Conservation (phyloP, 2,113 vertebrate species). For the Alosa alosa region DNA sequence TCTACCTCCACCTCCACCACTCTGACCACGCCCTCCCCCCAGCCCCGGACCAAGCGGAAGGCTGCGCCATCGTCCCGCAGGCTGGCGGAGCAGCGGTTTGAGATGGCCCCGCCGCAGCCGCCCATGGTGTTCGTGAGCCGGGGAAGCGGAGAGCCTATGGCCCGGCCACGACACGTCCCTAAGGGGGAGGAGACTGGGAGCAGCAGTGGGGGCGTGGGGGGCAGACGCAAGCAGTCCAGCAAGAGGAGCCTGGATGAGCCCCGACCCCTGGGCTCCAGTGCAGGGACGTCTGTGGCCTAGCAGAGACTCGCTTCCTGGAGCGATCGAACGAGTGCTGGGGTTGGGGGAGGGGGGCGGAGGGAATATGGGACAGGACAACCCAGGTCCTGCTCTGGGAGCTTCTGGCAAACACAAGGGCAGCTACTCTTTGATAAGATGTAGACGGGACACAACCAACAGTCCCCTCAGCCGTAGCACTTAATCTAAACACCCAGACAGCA, state of each 20-base stretch:
- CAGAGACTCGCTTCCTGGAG: neutral
- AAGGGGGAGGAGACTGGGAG: conserved; percentile 9
- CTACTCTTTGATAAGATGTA: neutral
- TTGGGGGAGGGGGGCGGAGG: no score
- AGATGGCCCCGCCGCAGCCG: conserved; percentile 65
- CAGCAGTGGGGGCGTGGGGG: neutral
- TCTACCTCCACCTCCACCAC: neutral
- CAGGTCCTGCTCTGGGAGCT: conserved; percentile 4
- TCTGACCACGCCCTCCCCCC: conserved; percentile 50
- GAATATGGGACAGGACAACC: neutral
- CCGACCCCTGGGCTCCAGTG: conserved; percentile 38
- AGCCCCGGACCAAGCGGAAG: conserved; percentile 70
- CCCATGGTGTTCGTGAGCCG: conserved; percentile 78
- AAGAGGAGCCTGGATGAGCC: conserved; percentile 55
- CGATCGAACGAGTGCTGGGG: neutral
- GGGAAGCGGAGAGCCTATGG: conserved; percentile 68
- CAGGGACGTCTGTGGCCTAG: conserved; percentile 35
- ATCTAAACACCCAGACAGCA: conserved; percentile 21
- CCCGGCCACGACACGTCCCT: neutral
- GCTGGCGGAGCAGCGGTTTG: conserved; percentile 59
- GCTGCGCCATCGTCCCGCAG: conserved; percentile 34
- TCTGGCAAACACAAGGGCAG: neutral
- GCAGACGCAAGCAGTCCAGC: conserved; percentile 64
- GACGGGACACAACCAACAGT: conserved; percentile 21
- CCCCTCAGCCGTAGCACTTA: conserved; percentile 22